Conservation (phyloP, 2,797 vertebrate species). For the Bufotes viridis region DNA sequence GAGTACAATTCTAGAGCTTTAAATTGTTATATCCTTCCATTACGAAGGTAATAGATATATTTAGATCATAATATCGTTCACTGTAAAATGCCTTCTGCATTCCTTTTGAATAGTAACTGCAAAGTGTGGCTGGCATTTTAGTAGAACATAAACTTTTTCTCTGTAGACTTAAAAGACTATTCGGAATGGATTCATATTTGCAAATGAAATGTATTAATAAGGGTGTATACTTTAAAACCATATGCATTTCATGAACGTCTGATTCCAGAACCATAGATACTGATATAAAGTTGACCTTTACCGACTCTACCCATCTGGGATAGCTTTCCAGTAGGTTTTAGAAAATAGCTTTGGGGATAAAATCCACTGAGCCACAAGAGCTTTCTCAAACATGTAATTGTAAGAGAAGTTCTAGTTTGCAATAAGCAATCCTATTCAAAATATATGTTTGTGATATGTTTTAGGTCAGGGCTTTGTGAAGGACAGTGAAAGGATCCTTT, state of each 20-base stretch:
- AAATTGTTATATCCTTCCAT: neutral
- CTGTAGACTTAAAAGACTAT: neutral
- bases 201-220: neutral
- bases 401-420: no score
- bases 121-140: neutral
- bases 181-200: neutral
- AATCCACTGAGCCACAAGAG: neutral
- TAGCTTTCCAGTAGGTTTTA: neutral
- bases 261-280: neutral
- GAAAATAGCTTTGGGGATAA: neutral
- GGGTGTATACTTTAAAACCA: neutral
- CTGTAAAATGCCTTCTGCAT: neutral
- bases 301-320: neutral
- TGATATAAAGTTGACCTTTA: neutral
- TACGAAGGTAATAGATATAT: constrained; percentile 3
- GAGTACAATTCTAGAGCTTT: neutral
- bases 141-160: neutral
- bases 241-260: neutral
- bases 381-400: neutral
- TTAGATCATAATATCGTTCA: neutral
- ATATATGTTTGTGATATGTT: neutral
- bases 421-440: neutral
- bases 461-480: neutral
- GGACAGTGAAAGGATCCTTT: neutral
- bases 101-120: neutral